Conservation (phyloP, 2,888 invertebrate genomes). For the Merodon equestris region DNA sequence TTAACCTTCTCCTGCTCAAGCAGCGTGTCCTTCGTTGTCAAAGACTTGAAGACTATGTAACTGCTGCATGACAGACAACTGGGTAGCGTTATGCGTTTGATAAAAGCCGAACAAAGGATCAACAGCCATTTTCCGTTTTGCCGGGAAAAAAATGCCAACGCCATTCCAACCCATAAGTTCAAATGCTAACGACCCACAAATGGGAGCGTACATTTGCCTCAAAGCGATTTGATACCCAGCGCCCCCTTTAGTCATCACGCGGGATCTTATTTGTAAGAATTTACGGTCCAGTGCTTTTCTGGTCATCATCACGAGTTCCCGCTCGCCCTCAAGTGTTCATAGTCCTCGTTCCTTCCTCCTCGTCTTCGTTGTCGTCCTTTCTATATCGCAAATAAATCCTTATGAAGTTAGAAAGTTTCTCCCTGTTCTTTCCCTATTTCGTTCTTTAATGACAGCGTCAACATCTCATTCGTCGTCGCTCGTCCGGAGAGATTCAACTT, state of each 20-base stretch:
- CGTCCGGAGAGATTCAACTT: slow-evolving; percentile 13
- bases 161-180: slow-evolving; percentile 32
- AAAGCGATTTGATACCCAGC: slow-evolving; percentile 14
- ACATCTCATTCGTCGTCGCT: slow-evolving; percentile 36
- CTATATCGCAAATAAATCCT: slow-evolving; percentile 17
- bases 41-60: too few relatives aligned
- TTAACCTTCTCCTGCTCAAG: slow-evolving; percentile 40
- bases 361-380: not conserved
- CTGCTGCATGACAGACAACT: too few relatives aligned
- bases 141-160: not conserved
- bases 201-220: slow-evolving; percentile 1
- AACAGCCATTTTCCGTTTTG: slow-evolving; percentile 40
- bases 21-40: slow-evolving; percentile 14
- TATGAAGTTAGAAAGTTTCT: slow-evolving; percentile 26
- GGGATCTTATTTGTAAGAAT: slow-evolving; percentile 26
- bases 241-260: not conserved
- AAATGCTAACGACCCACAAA: slow-evolving; percentile 59
- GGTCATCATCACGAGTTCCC: slow-evolving; percentile 20
- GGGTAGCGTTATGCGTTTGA: too few relatives aligned
- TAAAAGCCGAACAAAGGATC: slow-evolving; percentile 26
- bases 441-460: slow-evolving; percentile 37
- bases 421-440: not conserved
- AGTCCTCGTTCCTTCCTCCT: not conserved
- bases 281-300: slow-evolving; percentile 52
- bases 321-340: slow-evolving; percentile 13